Percentiles rank a stretch among this genome's conserved stretches.
Evolutionary conservation across 2,888 invertebrate species (phyloP).

Genomic region (Apoda limacodes): DNA sequence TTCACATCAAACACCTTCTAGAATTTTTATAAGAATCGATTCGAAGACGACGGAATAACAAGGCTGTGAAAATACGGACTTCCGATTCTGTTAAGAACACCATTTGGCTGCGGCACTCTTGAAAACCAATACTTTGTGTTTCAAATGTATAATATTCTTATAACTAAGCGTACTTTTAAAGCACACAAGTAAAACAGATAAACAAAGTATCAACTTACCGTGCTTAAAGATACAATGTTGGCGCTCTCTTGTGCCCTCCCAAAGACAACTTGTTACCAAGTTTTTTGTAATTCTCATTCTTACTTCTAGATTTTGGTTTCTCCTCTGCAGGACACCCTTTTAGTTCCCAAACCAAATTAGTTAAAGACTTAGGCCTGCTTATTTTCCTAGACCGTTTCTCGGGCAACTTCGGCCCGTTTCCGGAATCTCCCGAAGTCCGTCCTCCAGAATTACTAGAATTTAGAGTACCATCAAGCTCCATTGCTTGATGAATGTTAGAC

Average conservation of each 20-base stretch:
- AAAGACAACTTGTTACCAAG: conserved; percentile 62
- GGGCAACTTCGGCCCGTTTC: conserved; percentile 80
- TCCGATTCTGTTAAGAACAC: no score
- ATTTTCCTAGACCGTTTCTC: conserved; percentile 85
- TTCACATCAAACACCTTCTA: no score
- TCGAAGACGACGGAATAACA: no score
- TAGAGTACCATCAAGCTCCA: conserved; percentile 84
- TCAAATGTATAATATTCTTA: background rate
- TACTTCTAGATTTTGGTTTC: conserved; percentile 61
- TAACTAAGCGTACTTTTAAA: background rate
- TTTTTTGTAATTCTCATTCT: conserved; percentile 65
- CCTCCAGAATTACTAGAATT: conserved; percentile 92
- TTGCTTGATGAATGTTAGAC: conserved; percentile 79
- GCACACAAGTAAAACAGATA: conserved; percentile 1
- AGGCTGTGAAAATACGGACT: no score
- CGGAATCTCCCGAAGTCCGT: conserved; percentile 86
- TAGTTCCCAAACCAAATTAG: conserved; percentile 88
- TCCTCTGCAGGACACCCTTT: conserved; percentile 62
- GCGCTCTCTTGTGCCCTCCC: conserved; percentile 67
- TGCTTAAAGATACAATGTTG: conserved; percentile 68
- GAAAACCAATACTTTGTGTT: no score
- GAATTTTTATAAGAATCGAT: no score
- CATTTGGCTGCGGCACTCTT: no score
- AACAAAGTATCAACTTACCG: conserved; percentile 35
- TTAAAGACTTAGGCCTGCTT: conserved; percentile 86